These are phyloP conservation scores for Lithobates sylvaticus DNA, from an alignment of 2,797 vertebrate species.

Conservation along the genomic window DNA sequence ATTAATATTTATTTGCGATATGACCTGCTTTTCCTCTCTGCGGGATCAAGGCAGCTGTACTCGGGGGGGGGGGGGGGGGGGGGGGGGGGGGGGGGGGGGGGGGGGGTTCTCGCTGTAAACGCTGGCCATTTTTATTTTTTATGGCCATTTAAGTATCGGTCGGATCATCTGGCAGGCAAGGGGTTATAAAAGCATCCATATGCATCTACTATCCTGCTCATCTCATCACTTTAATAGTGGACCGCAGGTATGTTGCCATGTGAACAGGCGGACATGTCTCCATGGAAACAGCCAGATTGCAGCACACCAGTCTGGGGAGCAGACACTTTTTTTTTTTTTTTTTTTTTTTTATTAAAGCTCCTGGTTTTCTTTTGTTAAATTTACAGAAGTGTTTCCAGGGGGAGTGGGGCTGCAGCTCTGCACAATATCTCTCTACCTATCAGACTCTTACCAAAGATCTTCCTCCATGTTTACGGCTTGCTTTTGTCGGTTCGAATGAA, in stretches of 20 bases:
- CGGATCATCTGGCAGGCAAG: slow-evolving; percentile 33
- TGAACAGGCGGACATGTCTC: slow-evolving; percentile 97
- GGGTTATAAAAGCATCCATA: slow-evolving; percentile 59
- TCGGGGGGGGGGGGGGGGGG: no score
- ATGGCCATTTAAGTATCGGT: slow-evolving; percentile 21
- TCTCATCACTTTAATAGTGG: slow-evolving; percentile 96
- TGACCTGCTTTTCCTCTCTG: slow-evolving; percentile 43
- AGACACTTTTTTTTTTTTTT: slow-evolving; percentile 69
- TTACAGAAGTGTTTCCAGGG: slow-evolving; percentile 74
- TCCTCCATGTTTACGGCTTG: slow-evolving; percentile 42
- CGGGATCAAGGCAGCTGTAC: slow-evolving; percentile 23
- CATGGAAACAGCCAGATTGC: slow-evolving; percentile 95
- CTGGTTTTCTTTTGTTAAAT: slow-evolving; percentile 79
- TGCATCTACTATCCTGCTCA: slow-evolving; percentile 59
- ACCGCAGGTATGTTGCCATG: slow-evolving; percentile 99
- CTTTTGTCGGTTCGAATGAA: slow-evolving; percentile 17
- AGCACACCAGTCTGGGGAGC: slow-evolving; percentile 75
- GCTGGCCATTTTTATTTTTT: not conserved
- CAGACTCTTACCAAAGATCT: slow-evolving; percentile 38
- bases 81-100: no score
- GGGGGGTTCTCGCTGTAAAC: not conserved
- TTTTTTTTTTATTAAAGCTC: slow-evolving; percentile 56
- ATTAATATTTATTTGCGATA: slow-evolving; percentile 35
- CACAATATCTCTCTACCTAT: slow-evolving; percentile 51
- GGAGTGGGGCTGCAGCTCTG: slow-evolving; percentile 33